Evolutionary conservation across 2,888 invertebrate genomes (phyloP), one percentile per base, ranked within the genome.

Genomic region (Folsomia candida): DNA sequence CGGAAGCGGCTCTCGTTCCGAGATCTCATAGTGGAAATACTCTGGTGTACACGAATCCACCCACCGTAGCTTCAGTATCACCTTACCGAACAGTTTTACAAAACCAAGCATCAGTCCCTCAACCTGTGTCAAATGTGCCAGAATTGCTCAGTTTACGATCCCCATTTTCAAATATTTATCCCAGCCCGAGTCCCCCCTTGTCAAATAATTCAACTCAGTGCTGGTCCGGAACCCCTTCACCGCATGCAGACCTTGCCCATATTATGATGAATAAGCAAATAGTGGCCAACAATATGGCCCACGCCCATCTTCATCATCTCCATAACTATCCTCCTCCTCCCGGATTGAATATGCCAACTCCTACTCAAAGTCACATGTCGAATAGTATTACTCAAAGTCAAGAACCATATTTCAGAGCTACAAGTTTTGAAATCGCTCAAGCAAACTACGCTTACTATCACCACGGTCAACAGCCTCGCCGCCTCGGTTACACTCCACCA

Each of bases 401-500:
- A 14, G 6, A 37, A 37, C 37, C 4, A 14, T 9, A 4, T 4
- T 14, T 37, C 14, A 14, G 37, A 37, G 14, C 4, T 37, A 54
- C 54, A 54, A 54, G 22, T 54, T 54, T 54, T 22, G 54, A 54
- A 54, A 54, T 54, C 22, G 54, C 54, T 54, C 54, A 54, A 54
- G 54, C 54, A 22, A 54, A 54, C 20, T 54, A 54, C 54, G 54
- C 54, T 54, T 54, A 54, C 20, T 54, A 54, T 20, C 54, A 54
- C 22, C 47, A 47, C 18, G 47, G 47, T 9, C 11, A 6, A 4
- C 54, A 2, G 20, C 24, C 24, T 22, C 63, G 63, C 6, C 47
- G 63, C 4, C 51, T n/a, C 1, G 54, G 54, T 1, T 65, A 26
- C 22, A 51, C 2, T 26, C 57, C 28, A 20, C 65, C 65, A 26